Conservation (phyloP, 2,113 vertebrate genomes). For the Brienomyrus longianalis region DNA sequence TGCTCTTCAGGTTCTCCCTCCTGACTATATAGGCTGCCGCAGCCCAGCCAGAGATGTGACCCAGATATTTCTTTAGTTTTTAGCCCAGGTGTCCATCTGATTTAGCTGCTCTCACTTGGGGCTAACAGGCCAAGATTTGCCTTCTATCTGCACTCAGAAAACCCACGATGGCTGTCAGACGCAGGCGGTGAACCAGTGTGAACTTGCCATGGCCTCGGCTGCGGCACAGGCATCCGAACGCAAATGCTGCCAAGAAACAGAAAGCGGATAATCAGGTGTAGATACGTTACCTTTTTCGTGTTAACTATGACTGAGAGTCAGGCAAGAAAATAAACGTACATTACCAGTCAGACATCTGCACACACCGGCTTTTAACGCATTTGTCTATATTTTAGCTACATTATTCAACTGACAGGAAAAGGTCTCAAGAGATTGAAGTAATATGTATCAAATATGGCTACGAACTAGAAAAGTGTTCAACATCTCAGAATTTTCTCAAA, state of each 20-base stretch:
- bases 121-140: neutral
- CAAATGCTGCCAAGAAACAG: neutral
- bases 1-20: neutral
- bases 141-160: neutral
- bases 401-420: neutral
- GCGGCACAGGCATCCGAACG: neutral
- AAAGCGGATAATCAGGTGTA: neutral
- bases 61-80: slow-evolving; percentile 9
- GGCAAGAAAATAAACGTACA: neutral
- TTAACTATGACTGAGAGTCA: neutral
- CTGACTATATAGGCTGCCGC: neutral
- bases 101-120: neutral
- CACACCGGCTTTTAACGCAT: neutral
- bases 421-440: neutral
- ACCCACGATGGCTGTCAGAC: neutral
- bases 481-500: neutral
- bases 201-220: neutral
- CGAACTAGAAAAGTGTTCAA: neutral
- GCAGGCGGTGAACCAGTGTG: no score
- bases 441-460: neutral
- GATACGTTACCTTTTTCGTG: neutral
- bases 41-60: neutral
- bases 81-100: neutral
- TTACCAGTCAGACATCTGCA: neutral
- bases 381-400: neutral